Evolutionary conservation across 64 coral and sea anemone species (phyloP).

Genomic region (Porites australiensis): DNA sequence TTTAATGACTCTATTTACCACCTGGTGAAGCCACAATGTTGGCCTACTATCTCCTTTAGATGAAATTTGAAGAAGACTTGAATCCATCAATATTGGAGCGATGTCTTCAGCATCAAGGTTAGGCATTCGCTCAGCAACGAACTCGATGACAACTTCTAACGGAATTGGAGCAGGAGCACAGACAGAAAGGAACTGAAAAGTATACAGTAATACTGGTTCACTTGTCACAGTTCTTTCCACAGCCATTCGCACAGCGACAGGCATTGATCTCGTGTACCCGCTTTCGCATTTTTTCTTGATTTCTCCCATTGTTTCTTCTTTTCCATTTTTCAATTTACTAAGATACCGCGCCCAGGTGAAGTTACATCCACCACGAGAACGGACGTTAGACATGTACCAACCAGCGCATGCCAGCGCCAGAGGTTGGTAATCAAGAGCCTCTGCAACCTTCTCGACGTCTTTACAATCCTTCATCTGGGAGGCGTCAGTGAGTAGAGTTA

Average conservation of each 20-base stretch:
- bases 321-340: not conserved
- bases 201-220: not conserved
- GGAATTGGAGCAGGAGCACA: not conserved
- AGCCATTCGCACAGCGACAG: not conserved
- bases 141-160: not conserved
- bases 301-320: slow-evolving; percentile 14
- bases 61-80: slow-evolving; percentile 5
- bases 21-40: slow-evolving; percentile 14
- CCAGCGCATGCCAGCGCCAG: not conserved
- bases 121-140: not conserved
- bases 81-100: not conserved
- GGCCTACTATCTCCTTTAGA: not conserved
- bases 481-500: not conserved
- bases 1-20: not conserved
- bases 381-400: not conserved
- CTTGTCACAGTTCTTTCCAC: not conserved
- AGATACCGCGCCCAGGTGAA: not conserved
- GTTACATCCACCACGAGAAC: not conserved
- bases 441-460: slow-evolving; percentile 1
- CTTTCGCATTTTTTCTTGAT: slow-evolving; percentile 27
- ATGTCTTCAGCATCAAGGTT: not conserved
- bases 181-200: not conserved
- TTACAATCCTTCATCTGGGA: not conserved
- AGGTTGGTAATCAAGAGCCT: slow-evolving; percentile 16
- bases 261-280: slow-evolving; percentile 11